Base-by-base conservation (phyloP, 2,888 invertebrate genomes). In the Agapetus fuscipes region DNA sequence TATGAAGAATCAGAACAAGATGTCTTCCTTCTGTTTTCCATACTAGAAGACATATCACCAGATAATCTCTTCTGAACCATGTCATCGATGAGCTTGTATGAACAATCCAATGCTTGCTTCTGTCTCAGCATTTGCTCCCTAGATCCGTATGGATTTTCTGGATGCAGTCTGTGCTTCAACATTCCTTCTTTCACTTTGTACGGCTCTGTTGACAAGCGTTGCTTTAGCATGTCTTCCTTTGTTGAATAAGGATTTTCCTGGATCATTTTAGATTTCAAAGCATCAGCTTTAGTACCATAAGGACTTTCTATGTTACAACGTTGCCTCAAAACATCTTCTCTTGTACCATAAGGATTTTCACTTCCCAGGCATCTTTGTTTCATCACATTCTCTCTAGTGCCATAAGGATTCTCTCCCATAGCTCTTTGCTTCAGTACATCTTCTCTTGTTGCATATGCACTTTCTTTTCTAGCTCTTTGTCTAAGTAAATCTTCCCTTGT, bases 91-190 rank as follows among this genome's bases (percentile, higher is more conserved):
- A 26, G 17, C 17, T 30, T 25, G 17, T n/a, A 14, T 17, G 17
- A 14, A 31, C 20, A 33, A 9, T 30, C 37, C 29, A 26, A 25
- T 17, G 36, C n/a, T 7, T 24, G 30, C 50, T 68, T 59, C 39
- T 68, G 66, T 34, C 66, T 57, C 37, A 68, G 53, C 65, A 70
- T 66, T 46, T 70, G 67, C 53, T 71, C 69, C 53, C 68, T 70
- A 37, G 67, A 66, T 2, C 63, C 54, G 48, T 70, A 70, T 2
- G 67, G 62, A 46, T 60, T 66, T 50, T 70, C 70, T 10, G 61
- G 51, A 15, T 57, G 55, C 51, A 63, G 55, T 56, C 66, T 62
- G 26, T 64, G 59, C 48, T 61, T 57, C 26, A 62, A 45, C 55
- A 69, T 65, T 49, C 69, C 68, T 39, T 69, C 68, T 54, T 65